Base-by-base conservation (phyloP, 2,888 invertebrate genomes). In the Noctuana brunneofusca region DNA sequence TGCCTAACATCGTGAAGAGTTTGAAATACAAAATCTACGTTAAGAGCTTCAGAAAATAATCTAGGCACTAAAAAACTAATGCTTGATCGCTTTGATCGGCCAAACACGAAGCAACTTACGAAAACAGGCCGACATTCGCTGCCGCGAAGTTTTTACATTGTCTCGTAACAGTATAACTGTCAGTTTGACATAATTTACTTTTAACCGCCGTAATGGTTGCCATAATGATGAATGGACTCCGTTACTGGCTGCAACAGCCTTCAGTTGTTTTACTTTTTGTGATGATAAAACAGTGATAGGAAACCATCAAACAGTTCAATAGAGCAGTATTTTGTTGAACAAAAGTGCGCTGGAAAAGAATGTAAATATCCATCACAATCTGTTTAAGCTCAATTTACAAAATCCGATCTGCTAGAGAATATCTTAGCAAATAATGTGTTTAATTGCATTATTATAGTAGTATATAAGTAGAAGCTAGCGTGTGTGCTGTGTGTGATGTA, bases 121-220 rank as follows among this genome's bases (percentile, higher is more conserved):
- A 16, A 16, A 9, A 43, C 11, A 43, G 3, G 11, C 8, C 12
- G 20, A 20, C 43, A 43, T 11, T 43, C 43, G 46, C 38, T 18
- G 35, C 22, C 52, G 52, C 24, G n/a, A 24, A n/a, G 60, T 60
- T 54, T 60, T 60, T 54, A 24, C 35, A 11, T 11, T 18, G 52
- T 32, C 20, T 52, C 53, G 43, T 35, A 60, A 52, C 52, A 60
- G 54, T 49, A 35, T 54, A 60, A 54, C 54, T 60, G 48, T 60
- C 48, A 60, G 12, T 46, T 60, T 60, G 60, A 54, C 54, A 60
- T 55, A 54, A 54, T 54, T 54, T 60, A 60, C 53, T 60, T 60
- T 54, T 35, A 60, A 54, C 54, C 48, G 53, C 32, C 53, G 0
- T 48, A 57, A 48, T 57, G 48, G 14, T 32, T 20, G 48, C 48